These are phyloP conservation scores for Cryptocheilus praepositus DNA, from an alignment of 2,888 invertebrate genomes.

Conservation along the genomic window DNA sequence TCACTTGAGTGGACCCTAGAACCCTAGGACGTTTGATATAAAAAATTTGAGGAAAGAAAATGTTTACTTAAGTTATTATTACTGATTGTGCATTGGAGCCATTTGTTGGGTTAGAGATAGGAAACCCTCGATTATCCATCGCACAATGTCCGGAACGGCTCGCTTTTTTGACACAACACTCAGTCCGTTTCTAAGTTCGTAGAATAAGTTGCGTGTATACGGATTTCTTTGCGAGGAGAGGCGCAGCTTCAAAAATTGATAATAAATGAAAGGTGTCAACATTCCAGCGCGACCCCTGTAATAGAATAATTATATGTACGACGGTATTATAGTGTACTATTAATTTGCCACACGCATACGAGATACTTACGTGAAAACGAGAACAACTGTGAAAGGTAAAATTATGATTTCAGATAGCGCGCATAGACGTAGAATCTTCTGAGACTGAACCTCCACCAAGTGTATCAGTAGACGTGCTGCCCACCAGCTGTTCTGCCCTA, in stretches of 20 bases:
- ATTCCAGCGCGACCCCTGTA: constrained; percentile 92
- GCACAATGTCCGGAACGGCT: constrained; percentile 82
- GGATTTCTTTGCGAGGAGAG: constrained; percentile 97
- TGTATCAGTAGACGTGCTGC: constrained; percentile 90
- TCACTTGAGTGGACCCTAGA: constrained; percentile 47
- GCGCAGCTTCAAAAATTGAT: constrained; percentile 94
- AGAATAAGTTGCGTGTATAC: constrained; percentile 94
- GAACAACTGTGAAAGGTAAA: constrained; percentile 87
- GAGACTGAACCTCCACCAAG: constrained; percentile 92
- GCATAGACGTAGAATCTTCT: constrained; percentile 91
- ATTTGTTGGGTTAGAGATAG: constrained; percentile 86
- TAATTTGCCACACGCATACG: not conserved
- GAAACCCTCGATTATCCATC: constrained; percentile 78
- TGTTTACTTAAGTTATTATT: constrained; percentile 56
- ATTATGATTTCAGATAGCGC: constrained; percentile 96
- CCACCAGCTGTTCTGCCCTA: constrained; percentile 96
- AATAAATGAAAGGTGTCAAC: constrained; percentile 96
- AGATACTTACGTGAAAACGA: constrained; percentile 89
- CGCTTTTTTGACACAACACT: constrained; percentile 83
- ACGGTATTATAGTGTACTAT: not conserved
- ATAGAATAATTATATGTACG: constrained; percentile 28
- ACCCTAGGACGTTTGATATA: constrained; percentile 48
- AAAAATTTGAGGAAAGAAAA: constrained; percentile 27
- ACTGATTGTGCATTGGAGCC: constrained; percentile 76
- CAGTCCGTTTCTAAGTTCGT: constrained; percentile 86